A percentile compares a stretch with the other conserved stretches of the same genome.
Evolutionary conservation across 2,797 vertebrate species (phyloP).

Genomic region (Aselliscus stoliczkanus): DNA sequence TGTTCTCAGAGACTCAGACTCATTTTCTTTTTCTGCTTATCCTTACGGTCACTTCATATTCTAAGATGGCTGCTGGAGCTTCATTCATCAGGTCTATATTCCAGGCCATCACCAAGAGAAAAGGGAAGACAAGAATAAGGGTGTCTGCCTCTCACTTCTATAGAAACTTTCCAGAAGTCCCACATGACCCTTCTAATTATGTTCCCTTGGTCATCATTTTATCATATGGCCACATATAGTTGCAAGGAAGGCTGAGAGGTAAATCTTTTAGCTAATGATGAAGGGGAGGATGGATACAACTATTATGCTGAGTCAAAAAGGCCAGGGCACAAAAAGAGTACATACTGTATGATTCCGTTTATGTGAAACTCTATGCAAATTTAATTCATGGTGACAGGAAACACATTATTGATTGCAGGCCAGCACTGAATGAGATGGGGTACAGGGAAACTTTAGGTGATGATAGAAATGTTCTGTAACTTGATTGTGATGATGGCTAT

Average conservation of each 20-base stretch:
- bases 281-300: not conserved
- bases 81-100: not conserved
- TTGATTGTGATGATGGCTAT: not conserved
- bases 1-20: not conserved
- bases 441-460: not conserved
- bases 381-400: not conserved
- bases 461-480: not conserved
- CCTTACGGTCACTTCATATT: not conserved
- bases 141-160: not conserved
- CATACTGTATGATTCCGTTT: not conserved
- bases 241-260: not conserved
- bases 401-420: not conserved
- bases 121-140: not conserved
- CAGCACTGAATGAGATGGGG: not conserved
- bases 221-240: not conserved
- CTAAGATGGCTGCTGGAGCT: not conserved
- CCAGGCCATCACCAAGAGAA: not conserved
- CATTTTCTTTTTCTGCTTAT: not conserved
- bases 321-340: not conserved
- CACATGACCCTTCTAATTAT: not conserved
- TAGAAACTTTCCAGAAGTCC: not conserved
- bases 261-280: not conserved
- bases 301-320: not conserved
- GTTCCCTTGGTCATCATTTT: not conserved
- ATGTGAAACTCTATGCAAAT: not conserved